Conservation (phyloP, 2,888 invertebrate species). For the Thereva unica region DNA sequence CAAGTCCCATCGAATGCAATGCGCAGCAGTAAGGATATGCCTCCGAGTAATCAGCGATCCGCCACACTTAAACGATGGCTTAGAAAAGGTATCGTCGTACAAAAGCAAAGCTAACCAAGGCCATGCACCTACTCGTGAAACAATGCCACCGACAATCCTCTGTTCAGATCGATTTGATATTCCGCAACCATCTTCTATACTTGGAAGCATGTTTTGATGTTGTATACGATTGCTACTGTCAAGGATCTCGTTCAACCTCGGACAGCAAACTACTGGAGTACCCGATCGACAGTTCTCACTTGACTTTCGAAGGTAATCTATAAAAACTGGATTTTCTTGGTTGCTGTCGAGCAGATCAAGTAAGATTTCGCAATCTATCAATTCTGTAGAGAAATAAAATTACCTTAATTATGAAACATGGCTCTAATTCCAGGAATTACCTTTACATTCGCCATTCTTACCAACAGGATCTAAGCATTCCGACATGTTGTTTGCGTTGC, state of each 20-base stretch:
- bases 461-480: no score
- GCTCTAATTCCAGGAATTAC: no score
- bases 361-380: no score
- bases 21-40: conserved; percentile 71
- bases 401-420: no score
- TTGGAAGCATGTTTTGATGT: conserved; percentile 49
- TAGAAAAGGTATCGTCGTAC: conserved; percentile 61
- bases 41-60: conserved; percentile 60
- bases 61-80: conserved; percentile 54
- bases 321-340: conserved; percentile 47
- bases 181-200: conserved; percentile 66
- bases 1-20: conserved; percentile 52
- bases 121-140: conserved; percentile 72
- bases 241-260: conserved; percentile 31
- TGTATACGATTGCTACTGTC: conserved; percentile 8
- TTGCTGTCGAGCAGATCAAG: conserved; percentile 31
- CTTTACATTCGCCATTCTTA: no score
- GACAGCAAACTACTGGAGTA: conserved; percentile 51
- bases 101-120: conserved; percentile 81
- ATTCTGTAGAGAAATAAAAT: no score
- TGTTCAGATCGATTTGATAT: conserved; percentile 61
- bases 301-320: conserved; percentile 48
- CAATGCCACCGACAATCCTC: conserved; percentile 73
- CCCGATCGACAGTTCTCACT: conserved; percentile 47
- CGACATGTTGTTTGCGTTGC: no score